Base-by-base conservation (phyloP, 2,113 vertebrate species). In the Chloropsis hardwickii region DNA sequence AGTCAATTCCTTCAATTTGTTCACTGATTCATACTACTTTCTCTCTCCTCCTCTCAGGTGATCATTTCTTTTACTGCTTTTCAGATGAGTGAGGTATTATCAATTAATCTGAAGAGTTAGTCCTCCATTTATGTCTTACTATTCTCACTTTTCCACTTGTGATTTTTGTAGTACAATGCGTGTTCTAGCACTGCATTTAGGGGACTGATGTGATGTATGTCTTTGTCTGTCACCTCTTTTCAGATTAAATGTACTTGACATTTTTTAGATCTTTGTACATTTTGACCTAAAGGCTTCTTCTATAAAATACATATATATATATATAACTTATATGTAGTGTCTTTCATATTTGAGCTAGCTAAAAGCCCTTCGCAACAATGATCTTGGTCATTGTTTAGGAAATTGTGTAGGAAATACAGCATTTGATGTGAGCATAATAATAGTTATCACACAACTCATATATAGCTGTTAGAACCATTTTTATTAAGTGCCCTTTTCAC, bases 91-190 rank as follows among this genome's bases (percentile, higher is more conserved):
- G 44, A 84, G 57, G 20, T 60, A 58, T 94, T 93, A 95, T 88
- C 94, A 96, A 85, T 96, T 94, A 94, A 92, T 92, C 94, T 91
- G 81, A 92, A 95, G 60, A 94, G 53, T 62, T 35, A 88, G 45
- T 70, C 13, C 57, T 84, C 76, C 81, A 42, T 90, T 95, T 92
- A 70, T 70, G 21, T 53, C 60, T 86, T 42, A 12, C 21, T 28
- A 29, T 77, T 90, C 61, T 82, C 2, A 0, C 37, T 86, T 84
- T 66, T 82, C 28, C 61, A 84, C 23, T 21, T 66, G 69, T 1
- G 11, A 40, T 77, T 84, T 89, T 84, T 54, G 40, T 39, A 93
- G 57, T 22, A 88, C 83, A 97, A 77, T 69, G 17, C 17, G 12
- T 71, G 37, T 56, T 86, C 88, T 70, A 70, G 53, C 50, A 74